Percentiles rank a stretch among this genome's conserved stretches.
Conservation (phyloP, 2,888 invertebrate genomes). For the Pollenia labialis region DNA sequence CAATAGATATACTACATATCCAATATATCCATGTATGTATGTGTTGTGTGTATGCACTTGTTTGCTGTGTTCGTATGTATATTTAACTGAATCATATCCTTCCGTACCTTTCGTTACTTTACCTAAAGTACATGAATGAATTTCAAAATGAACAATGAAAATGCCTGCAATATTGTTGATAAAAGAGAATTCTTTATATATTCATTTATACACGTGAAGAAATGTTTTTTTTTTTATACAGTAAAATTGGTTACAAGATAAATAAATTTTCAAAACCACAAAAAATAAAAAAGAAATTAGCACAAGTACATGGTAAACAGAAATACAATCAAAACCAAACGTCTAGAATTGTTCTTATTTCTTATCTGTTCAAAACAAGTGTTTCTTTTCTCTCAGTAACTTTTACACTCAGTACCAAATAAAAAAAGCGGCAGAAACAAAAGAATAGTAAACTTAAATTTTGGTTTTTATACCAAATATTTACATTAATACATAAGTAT, state of each 20-base stretch:
- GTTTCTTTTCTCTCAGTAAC: slow-evolving; percentile 9
- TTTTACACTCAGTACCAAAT: background rate
- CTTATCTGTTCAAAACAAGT: background rate
- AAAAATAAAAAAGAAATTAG: background rate
- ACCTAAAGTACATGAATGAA: slow-evolving; percentile 60
- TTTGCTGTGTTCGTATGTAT: background rate
- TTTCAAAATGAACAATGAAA: slow-evolving; percentile 68
- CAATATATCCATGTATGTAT: background rate
- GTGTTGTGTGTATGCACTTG: background rate
- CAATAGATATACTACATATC: background rate
- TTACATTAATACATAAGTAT: slow-evolving; percentile 10
- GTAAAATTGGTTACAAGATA: slow-evolving; percentile 5
- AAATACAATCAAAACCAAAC: background rate
- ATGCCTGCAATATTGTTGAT: slow-evolving; percentile 68
- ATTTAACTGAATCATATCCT: slow-evolving; percentile 56
- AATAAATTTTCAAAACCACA: background rate
- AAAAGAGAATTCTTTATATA: slow-evolving; percentile 29
- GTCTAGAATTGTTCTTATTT: too few species aligned
- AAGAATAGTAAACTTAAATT: slow-evolving; percentile 24
- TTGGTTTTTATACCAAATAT: slow-evolving; percentile 34
- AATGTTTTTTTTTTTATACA: background rate
- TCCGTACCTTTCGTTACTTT: slow-evolving; percentile 61
- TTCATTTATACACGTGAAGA: slow-evolving; percentile 23
- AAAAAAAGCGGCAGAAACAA: background rate
- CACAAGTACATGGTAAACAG: background rate